Conservation (phyloP, 2,888 invertebrate genomes). For the Nomada fucata region DNA sequence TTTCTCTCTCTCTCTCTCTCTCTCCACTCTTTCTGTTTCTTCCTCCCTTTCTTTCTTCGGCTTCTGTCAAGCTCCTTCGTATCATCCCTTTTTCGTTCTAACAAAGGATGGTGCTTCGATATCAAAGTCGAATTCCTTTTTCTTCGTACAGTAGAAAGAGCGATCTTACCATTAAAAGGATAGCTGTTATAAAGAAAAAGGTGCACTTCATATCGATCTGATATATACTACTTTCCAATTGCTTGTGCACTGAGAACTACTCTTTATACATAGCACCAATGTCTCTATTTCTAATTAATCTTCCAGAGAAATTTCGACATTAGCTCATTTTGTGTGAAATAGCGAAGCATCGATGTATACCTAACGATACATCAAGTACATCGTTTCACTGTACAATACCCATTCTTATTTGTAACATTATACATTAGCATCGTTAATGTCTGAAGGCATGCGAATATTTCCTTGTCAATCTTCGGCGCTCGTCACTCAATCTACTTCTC, state of each 20-base stretch:
- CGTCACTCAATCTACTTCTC: not conserved
- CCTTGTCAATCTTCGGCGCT: no score
- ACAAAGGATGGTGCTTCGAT: not conserved
- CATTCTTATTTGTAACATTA: not conserved
- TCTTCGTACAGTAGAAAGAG: slow-evolving; percentile 21
- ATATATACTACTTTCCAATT: slow-evolving; percentile 33
- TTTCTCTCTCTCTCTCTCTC: slow-evolving; percentile 15
- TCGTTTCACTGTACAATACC: slow-evolving; percentile 14
- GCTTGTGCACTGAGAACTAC: slow-evolving; percentile 26
- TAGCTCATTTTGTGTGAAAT: not conserved
- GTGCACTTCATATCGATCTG: slow-evolving; percentile 10
- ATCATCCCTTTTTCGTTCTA: slow-evolving; percentile 2
- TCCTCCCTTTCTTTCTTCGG: not conserved
- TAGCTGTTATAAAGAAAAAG: not conserved
- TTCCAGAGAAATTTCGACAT: slow-evolving; percentile 5
- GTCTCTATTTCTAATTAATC: slow-evolving; percentile 24
- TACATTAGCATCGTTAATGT: not conserved
- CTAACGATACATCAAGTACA: not conserved
- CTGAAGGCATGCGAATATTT: not conserved
- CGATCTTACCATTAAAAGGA: slow-evolving; percentile 27
- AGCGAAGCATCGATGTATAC: not conserved
- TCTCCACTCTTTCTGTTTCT: slow-evolving; percentile 1
- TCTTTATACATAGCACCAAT: not conserved
- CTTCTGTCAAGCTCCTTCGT: not conserved
- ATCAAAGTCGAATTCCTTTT: slow-evolving; percentile 8